Evolutionary conservation across 2,888 invertebrate species (phyloP).

Genomic region (Hecatera dysodea): DNA sequence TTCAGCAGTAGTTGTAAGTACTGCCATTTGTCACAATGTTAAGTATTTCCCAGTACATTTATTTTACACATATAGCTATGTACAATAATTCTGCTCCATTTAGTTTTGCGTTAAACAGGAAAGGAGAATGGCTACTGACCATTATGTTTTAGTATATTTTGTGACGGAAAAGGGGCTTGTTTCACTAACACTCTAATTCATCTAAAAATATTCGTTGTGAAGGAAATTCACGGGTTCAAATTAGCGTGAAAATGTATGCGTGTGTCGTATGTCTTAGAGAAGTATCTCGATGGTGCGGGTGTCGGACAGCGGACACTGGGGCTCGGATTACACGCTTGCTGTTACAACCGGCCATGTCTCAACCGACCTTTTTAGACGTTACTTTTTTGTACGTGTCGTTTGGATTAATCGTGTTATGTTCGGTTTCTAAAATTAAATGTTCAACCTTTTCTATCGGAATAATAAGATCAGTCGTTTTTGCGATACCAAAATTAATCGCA

Average conservation of each 20-base stretch:
- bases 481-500: background rate
- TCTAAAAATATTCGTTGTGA: constrained; percentile 73
- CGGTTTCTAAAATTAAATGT: constrained; percentile 34
- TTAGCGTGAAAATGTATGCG: constrained; percentile 83
- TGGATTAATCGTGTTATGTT: constrained; percentile 48
- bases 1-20: constrained; percentile 39
- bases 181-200: constrained; percentile 69
- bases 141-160: constrained; percentile 26
- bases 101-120: constrained; percentile 35
- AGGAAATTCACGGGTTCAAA: constrained; percentile 74
- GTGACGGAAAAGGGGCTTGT: constrained; percentile 23
- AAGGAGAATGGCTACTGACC: constrained; percentile 29
- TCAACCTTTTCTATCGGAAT: constrained; percentile 32
- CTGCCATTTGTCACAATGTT: constrained; percentile 49
- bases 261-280: constrained; percentile 77
- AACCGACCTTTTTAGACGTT: constrained; percentile 65
- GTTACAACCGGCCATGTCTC: constrained; percentile 47
- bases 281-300: constrained; percentile 73
- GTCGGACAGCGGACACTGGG: constrained; percentile 62
- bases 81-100: constrained; percentile 52
- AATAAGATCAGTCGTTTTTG: constrained; percentile 28
- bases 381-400: constrained; percentile 54
- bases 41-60: constrained; percentile 45
- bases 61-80: constrained; percentile 40
- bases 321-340: constrained; percentile 68